Conservation (phyloP, 2,888 invertebrate genomes). For the Andricus quercusramuli region DNA sequence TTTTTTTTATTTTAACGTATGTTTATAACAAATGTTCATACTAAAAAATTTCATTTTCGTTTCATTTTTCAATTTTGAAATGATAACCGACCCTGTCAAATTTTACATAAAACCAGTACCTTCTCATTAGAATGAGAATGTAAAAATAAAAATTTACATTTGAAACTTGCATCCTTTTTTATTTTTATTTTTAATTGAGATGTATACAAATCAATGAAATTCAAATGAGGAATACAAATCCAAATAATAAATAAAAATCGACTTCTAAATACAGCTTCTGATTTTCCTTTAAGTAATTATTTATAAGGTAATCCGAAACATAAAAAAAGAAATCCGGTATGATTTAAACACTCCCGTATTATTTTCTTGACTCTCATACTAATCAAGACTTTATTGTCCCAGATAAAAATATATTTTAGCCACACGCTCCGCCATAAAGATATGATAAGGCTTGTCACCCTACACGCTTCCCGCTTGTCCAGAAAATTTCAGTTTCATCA, state of each 20-base stretch:
- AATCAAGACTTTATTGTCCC: slow-evolving; percentile 19
- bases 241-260: not conserved
- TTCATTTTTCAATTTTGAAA: no score
- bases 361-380: slow-evolving; percentile 1
- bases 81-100: no score
- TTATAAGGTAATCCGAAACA: no score
- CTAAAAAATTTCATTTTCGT: no score
- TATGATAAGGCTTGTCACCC: slow-evolving; percentile 19
- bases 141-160: no score
- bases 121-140: no score
- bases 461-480: slow-evolving; percentile 2
- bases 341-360: not conserved
- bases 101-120: no score
- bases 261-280: not conserved
- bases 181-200: no score
- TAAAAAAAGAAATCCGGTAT: not conserved
- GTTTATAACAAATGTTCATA: no score
- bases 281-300: not conserved
- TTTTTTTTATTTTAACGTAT: no score
- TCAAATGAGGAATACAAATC: not conserved
- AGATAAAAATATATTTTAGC: slow-evolving; percentile 37
- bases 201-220: not conserved
- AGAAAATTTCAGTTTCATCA: slow-evolving; percentile 23
- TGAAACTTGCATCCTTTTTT: no score
- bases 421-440: slow-evolving; percentile 23